phyloP scores from a whole-genome alignment of 1,140 invertebrate genomes.

The Cotesia vestalis region DNA sequence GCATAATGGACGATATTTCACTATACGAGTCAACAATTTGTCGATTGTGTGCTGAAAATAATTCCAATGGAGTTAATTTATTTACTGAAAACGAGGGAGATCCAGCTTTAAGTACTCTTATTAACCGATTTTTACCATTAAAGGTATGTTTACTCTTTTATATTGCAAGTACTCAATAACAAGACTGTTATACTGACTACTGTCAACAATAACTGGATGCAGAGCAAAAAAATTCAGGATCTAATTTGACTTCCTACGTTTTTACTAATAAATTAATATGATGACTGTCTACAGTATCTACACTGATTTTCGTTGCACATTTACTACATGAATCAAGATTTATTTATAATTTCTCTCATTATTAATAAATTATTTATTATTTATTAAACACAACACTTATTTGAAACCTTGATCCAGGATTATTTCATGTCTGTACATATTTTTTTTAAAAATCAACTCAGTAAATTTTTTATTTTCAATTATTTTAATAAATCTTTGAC shows the following conservation, averaged over 20 bases:
- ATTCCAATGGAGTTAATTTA: conserved; percentile 73
- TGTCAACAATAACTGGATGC: background rate
- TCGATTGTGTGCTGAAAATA: conserved; percentile 77
- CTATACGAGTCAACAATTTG: conserved; percentile 76
- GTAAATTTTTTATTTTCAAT: too few relatives aligned
- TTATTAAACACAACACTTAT: too few relatives aligned
- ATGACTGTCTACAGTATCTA: conserved; percentile 42
- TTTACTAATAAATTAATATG: conserved; percentile 44
- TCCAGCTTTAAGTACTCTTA: conserved; percentile 70
- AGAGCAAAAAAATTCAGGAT: conserved; percentile 52
- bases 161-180: conserved; percentile 28
- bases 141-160: conserved; percentile 66
- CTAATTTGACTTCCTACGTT: conserved; percentile 71
- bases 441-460: too few relatives aligned
- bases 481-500: too few relatives aligned
- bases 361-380: too few relatives aligned
- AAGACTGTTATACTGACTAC: conserved; percentile 8
- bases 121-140: conserved; percentile 77
- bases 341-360: conserved; percentile 33
- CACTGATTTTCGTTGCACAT: conserved; percentile 54
- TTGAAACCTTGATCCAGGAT: too few relatives aligned
- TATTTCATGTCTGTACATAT: too few relatives aligned
- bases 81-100: conserved; percentile 69
- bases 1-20: conserved; percentile 54
- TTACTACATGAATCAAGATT: conserved; percentile 60